phyloP scores from a whole-genome alignment of 2,888 invertebrate genomes.

The Protonemura montana region DNA sequence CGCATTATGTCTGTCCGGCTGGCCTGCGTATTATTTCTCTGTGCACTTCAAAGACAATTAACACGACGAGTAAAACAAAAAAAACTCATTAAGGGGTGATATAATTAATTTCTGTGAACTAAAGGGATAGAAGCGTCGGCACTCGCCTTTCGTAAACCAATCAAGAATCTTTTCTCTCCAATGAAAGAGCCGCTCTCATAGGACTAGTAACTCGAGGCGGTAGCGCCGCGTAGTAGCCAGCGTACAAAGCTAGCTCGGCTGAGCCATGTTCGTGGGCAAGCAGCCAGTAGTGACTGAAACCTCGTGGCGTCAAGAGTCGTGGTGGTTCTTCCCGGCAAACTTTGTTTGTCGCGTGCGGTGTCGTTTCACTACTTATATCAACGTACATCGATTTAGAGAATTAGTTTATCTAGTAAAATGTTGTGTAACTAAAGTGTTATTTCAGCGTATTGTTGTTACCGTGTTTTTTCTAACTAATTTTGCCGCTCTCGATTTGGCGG shows the following conservation, averaged over 20 bases:
- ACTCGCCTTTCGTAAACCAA: slow-evolving; percentile 15
- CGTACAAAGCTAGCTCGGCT: background rate
- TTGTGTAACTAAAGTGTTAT: background rate
- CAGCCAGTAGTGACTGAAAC: slow-evolving; percentile 12
- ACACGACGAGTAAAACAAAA: slow-evolving; percentile 1
- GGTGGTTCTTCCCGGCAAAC: background rate
- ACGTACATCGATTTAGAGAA: background rate
- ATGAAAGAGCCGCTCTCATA: background rate
- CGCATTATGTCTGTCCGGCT: too few species aligned
- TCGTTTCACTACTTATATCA: slow-evolving; percentile 23
- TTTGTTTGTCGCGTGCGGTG: slow-evolving; percentile 20
- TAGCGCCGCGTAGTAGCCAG: background rate
- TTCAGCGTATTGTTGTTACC: slow-evolving; percentile 21
- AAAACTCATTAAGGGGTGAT: slow-evolving; percentile 32
- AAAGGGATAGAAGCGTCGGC: background rate
- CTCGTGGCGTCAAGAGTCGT: background rate
- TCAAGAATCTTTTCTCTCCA: background rate
- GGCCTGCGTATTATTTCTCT: background rate
- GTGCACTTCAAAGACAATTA: slow-evolving; percentile 15
- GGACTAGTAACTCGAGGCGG: background rate
- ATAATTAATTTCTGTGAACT: slow-evolving; percentile 28
- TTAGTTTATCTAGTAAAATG: slow-evolving; percentile 12
- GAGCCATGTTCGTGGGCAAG: background rate
- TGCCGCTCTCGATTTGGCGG: slow-evolving; percentile 3
- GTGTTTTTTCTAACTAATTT: slow-evolving; percentile 20